These are phyloP conservation scores for Fragum sueziense DNA, from an alignment of 2,888 invertebrate species.

Conservation along the genomic window DNA sequence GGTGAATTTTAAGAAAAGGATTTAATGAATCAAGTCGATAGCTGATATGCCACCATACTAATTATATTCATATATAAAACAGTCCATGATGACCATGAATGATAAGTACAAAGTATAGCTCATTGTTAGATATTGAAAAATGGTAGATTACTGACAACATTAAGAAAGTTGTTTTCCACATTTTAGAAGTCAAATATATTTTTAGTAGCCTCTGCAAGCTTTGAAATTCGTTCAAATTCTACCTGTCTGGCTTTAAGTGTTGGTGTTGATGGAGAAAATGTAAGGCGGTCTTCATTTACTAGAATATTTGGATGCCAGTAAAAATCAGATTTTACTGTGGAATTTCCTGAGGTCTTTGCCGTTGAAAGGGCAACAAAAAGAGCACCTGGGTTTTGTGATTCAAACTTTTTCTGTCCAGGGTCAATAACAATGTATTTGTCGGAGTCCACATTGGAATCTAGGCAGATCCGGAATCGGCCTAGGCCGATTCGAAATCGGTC, in stretches of 20 bases:
- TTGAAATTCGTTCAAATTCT: slow-evolving; percentile 25
- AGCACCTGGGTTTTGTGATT: slow-evolving; percentile 54
- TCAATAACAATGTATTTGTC: slow-evolving; percentile 40
- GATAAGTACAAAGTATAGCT: no score
- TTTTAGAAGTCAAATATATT: background rate
- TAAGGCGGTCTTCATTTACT: slow-evolving; percentile 52
- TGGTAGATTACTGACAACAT: background rate
- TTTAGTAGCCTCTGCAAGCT: background rate
- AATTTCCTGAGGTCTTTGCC: slow-evolving; percentile 50
- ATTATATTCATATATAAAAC: no score
- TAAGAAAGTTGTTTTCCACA: background rate
- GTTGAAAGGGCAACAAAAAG: slow-evolving; percentile 58
- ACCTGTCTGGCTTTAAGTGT: slow-evolving; percentile 32
- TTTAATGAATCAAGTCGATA: background rate
- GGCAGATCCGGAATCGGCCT: no score
- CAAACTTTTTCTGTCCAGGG: slow-evolving; percentile 49
- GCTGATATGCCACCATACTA: slow-evolving; percentile 3
- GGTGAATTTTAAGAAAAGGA: background rate
- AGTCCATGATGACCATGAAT: no score
- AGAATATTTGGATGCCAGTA: slow-evolving; percentile 52
- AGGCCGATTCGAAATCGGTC: no score
- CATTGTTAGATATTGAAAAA: background rate
- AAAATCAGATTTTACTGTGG: slow-evolving; percentile 47
- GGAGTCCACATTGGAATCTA: no score
- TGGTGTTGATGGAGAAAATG: slow-evolving; percentile 41